Evolutionary conservation across 2,113 vertebrate genomes (phyloP), one percentile per base, ranked within the genome.

Genomic region (Noturus placidus): DNA sequence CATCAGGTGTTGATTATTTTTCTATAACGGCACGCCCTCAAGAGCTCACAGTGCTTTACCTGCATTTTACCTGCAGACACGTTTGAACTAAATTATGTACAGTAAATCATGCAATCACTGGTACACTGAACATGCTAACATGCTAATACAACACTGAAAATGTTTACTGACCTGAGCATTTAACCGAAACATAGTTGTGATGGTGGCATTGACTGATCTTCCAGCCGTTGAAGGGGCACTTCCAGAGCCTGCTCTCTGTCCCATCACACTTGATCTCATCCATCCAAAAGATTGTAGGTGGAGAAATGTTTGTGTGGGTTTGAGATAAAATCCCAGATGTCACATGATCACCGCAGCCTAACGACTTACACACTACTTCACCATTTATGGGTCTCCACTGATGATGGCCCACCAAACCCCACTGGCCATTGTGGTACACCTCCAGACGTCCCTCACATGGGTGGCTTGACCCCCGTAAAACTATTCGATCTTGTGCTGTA

Each of bases 401-500:
- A 8, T 25, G n/a, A 20, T 87, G 35, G 10, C 93, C 92, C 1
- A 94, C 91, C 9, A 81, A 59, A 1, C 93, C 92, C 92, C 80
- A 84, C 0, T 0, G 0, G 0, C 0, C 0, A 0, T 77, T 0
- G 4, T 88, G 0, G 85, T 79, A 91, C 25, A 94, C 50, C 67
- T 93, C 65, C 42, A 93, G 27, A 13, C 89, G 72, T n/a, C 94
- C 95, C 27, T 89, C 15, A 61, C 95, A 95, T 0, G 93, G 91
- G 1, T 42, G 27, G 0, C 0, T 0, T 0, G 54, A 85, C 1
- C 59, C 42, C 1, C 4, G 61, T 0, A 95, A 90, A 54, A 88
- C 69, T 35, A 93, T 81, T 52, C 33, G 83, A 3, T 89, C n/a
- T 74, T 52, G 4, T 0, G 20, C 89, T 87, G 33, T 4, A 77